Conservation (phyloP, 2,888 invertebrate species). For the Allygus modestus region DNA sequence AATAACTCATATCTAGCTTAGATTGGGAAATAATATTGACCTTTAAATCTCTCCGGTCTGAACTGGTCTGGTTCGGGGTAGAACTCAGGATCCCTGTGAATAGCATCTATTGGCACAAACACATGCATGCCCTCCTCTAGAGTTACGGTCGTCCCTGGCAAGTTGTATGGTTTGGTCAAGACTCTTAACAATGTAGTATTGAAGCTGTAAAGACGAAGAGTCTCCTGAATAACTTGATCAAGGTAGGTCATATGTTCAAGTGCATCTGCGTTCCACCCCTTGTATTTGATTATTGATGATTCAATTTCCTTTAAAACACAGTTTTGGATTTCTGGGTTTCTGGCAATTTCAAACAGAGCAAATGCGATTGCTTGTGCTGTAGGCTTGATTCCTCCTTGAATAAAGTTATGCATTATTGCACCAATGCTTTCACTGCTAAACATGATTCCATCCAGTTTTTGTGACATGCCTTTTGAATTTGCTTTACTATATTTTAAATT, state of each 20-base stretch:
- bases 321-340: slow-evolving; percentile 1
- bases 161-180: slow-evolving; percentile 11
- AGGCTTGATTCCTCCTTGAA: background rate
- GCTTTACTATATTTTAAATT: background rate
- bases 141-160: slow-evolving; percentile 14
- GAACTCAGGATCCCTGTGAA: slow-evolving; percentile 38
- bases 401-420: background rate
- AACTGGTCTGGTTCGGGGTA: slow-evolving; percentile 40
- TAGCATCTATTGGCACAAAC: background rate
- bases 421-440: background rate
- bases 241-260: slow-evolving; percentile 9
- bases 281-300: background rate
- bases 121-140: slow-evolving; percentile 13
- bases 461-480: background rate
- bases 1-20: no score
- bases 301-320: slow-evolving; percentile 6
- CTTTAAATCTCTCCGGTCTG: slow-evolving; percentile 36
- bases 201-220: slow-evolving; percentile 20
- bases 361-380: background rate
- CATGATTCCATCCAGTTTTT: background rate
- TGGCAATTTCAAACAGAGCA: slow-evolving; percentile 45
- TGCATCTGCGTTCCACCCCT: slow-evolving; percentile 4
- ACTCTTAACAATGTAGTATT: background rate
- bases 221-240: slow-evolving; percentile 42
- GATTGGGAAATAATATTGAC: background rate